phyloP scores from a whole-genome alignment of 2,113 vertebrate species.

The Brachypodius melanocephalos region DNA sequence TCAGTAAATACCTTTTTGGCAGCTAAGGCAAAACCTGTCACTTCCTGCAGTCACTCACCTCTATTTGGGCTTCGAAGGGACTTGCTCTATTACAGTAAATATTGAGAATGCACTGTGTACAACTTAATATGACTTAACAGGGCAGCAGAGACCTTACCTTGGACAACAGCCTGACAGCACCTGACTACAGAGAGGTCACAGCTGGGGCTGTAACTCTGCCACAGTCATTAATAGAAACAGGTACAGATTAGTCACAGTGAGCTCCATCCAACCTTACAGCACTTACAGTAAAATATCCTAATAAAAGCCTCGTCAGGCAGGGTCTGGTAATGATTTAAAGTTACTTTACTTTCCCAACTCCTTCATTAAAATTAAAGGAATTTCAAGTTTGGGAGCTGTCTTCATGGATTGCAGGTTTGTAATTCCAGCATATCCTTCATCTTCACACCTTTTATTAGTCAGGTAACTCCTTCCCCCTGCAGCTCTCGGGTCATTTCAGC shows the following conservation, averaged over 20 bases:
- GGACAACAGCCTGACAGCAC: constrained; percentile 22
- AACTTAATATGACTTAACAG: background rate
- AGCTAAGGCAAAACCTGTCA: background rate
- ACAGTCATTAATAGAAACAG: background rate
- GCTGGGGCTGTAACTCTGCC: background rate
- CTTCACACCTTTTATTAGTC: background rate
- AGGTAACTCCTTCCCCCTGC: background rate
- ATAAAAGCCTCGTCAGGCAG: background rate
- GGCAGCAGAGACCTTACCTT: background rate
- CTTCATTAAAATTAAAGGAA: background rate
- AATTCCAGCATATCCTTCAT: background rate
- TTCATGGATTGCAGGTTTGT: background rate
- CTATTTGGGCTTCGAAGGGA: background rate
- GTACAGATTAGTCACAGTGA: background rate
- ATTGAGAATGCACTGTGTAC: background rate
- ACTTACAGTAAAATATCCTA: background rate
- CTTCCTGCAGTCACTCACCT: background rate
- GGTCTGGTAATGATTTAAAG: background rate
- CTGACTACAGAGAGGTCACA: background rate
- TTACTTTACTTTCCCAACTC: background rate
- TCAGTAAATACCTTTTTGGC: background rate
- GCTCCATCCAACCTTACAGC: background rate
- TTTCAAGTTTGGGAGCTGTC: background rate
- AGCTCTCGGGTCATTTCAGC: fast-evolving
- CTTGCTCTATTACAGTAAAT: background rate